Percentiles rank a stretch among this genome's conserved stretches.
Conservation (phyloP, 2,797 vertebrate species). For the Xerus rutilus region DNA sequence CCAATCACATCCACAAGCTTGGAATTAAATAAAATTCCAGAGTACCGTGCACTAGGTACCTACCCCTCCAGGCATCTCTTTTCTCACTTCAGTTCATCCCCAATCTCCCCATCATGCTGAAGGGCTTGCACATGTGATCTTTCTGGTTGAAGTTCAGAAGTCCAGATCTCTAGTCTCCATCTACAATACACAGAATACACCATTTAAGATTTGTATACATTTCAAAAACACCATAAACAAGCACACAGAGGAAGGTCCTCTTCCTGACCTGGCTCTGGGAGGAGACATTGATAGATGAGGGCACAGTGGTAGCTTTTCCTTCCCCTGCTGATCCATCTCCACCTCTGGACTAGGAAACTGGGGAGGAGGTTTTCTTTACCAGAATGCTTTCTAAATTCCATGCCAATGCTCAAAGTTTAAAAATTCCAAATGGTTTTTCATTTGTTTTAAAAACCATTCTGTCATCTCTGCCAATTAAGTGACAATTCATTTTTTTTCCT, state of each 20-base stretch:
- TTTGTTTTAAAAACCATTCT: not conserved
- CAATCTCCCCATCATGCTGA: not conserved
- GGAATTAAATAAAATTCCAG: not conserved
- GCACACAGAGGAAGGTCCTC: not conserved
- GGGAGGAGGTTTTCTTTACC: not conserved
- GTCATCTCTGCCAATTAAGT: not conserved
- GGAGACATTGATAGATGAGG: not conserved
- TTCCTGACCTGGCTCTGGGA: not conserved
- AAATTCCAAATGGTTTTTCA: slow-evolving; percentile 17
- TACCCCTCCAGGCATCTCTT: slow-evolving; percentile 57
- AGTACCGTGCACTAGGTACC: not conserved
- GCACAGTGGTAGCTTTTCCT: not conserved
- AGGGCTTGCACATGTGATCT: not conserved
- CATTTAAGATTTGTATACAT: not conserved
- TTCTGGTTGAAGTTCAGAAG: not conserved
- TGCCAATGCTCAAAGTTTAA: not conserved
- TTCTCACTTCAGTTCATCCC: not conserved
- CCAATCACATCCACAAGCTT: too few species aligned
- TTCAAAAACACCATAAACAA: not conserved
- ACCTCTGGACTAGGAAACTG: not conserved
- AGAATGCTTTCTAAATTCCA: not conserved
- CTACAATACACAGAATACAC: slow-evolving; percentile 58
- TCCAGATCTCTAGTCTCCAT: slow-evolving; percentile 1
- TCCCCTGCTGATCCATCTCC: not conserved
- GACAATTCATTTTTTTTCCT: not conserved